phyloP scores from a whole-genome alignment of 2,797 vertebrate genomes.

The Brachymystax lenok region DNA sequence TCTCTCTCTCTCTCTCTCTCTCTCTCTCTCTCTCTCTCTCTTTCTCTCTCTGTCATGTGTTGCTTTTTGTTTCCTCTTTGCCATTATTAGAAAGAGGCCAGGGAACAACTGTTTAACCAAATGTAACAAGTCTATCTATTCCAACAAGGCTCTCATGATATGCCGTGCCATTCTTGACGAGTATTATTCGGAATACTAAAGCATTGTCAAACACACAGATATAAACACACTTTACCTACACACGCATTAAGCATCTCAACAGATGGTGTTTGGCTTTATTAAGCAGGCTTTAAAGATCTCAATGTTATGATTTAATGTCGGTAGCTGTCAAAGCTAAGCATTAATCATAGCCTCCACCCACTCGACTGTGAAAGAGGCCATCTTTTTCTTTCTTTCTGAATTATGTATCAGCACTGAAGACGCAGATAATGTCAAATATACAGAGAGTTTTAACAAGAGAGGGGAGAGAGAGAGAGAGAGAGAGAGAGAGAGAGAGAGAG shows the following conservation, averaged over 20 bases:
- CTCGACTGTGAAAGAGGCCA: slow-evolving; percentile 37
- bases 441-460: neutral
- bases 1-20: too few relatives aligned
- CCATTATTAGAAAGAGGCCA: neutral
- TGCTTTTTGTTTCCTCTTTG: neutral
- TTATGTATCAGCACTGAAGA: slow-evolving; percentile 30
- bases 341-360: slow-evolving; percentile 52
- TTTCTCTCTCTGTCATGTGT: neutral
- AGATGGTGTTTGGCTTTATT: slow-evolving; percentile 24
- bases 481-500: neutral
- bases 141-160: neutral
- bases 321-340: slow-evolving; percentile 42
- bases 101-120: neutral
- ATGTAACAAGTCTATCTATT: neutral
- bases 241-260: slow-evolving; percentile 21
- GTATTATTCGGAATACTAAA: neutral
- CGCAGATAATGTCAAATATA: slow-evolving; percentile 22
- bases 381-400: neutral
- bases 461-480: neutral
- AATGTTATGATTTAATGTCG: slow-evolving; percentile 47
- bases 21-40: too few relatives aligned
- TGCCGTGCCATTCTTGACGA: neutral
- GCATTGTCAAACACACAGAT: slow-evolving; percentile 36
- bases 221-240: slow-evolving; percentile 29
- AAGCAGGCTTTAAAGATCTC: slow-evolving; percentile 31